Base-by-base conservation (phyloP, 1,140 invertebrate species). In the Sweltsa coloradensis region DNA sequence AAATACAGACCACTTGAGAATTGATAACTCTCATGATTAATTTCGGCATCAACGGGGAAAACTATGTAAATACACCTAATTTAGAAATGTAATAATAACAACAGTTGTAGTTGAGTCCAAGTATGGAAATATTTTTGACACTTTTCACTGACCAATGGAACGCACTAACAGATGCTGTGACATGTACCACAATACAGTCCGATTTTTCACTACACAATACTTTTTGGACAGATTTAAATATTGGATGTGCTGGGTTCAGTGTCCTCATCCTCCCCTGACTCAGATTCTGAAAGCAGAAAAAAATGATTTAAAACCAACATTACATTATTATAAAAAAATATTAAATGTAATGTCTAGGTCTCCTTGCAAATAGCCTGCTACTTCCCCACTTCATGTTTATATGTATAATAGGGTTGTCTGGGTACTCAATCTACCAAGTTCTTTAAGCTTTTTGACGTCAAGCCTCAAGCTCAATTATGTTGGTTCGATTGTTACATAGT, bases 251-350 rank as follows among this genome's bases (percentile, higher is more conserved):
- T 37, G 18, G 16, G 23, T 11, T 37, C n/a, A 37, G 23, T 37
- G 23, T 47, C 46, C 22, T 47, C 46, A 16, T 47, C 46, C 34
- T 47, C 46, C 36, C 46, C 46, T 1, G 46, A 47, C 25, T 47
- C 46, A 26, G 46, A 47, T 27, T 47, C 46, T 47, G 46, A 19
- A 47, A 47, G 29, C 7, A 23, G 3, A 37, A 46, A 39, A 23
- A 1, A 40, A 16, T 40, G n/a, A n/a, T n/a, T n/a, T n/a, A n/a
- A n/a, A n/a, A n/a, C n/a, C n/a, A n/a, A n/a, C n/a, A n/a, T n/a
- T n/a, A n/a, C n/a, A n/a, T n/a, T n/a, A n/a, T n/a, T n/a, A n/a
- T n/a, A n/a, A n/a, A n/a, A n/a, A n/a, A n/a, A n/a, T n/a, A n/a
- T n/a, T n/a, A n/a, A n/a, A n/a, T n/a, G n/a, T n/a, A n/a, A n/a